phyloP scores from a whole-genome alignment of 2,797 vertebrate genomes.

The Phrynocephalus guinanensis region DNA sequence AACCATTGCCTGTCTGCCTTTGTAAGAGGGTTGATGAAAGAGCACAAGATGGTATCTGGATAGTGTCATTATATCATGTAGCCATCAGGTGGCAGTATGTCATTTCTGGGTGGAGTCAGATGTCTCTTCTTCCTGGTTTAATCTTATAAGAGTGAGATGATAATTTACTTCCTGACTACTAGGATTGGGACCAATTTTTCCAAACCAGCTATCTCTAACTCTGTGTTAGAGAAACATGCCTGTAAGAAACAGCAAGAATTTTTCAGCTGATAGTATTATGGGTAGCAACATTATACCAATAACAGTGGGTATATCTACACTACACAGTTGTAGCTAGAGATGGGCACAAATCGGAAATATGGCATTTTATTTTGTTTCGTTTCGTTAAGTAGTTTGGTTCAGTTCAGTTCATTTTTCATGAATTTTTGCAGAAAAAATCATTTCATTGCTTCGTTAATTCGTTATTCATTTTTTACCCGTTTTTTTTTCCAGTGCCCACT shows the following conservation, averaged over 20 bases:
- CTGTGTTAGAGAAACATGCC: neutral
- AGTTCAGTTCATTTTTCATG: no score
- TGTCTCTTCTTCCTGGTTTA: neutral
- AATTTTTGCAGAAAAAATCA: no score
- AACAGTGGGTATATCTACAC: no score
- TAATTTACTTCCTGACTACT: neutral
- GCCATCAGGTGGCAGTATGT: neutral
- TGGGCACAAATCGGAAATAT: no score
- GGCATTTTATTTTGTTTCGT: no score
- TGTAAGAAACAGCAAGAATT: neutral
- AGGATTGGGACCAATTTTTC: neutral
- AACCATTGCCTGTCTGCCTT: neutral
- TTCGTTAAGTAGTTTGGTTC: no score
- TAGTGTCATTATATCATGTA: neutral
- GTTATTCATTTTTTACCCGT: no score
- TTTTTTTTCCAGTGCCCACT: no score
- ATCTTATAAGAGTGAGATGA: neutral
- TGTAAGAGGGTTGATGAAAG: neutral
- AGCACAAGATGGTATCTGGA: neutral
- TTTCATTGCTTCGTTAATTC: no score
- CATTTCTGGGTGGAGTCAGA: neutral
- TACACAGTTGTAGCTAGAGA: no score
- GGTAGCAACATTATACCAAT: no score
- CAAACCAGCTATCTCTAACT: neutral
- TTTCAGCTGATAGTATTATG: neutral